These are phyloP conservation scores for Cnemophilus loriae DNA, from an alignment of 2,113 vertebrate species.

Conservation along the genomic window DNA sequence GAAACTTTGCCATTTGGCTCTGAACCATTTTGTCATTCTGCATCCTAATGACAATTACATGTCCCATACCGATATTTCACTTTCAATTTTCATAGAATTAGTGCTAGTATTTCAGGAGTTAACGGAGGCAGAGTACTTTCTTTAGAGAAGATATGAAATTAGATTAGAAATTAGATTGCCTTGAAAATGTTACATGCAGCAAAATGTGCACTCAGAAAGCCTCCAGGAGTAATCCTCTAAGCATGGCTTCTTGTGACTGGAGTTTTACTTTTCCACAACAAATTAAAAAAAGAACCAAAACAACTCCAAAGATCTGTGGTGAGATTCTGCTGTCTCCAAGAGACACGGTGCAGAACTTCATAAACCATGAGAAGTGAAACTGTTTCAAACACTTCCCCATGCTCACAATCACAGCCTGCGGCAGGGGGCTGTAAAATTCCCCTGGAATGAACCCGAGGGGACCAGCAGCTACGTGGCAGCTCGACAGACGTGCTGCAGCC, in stretches of 20 bases:
- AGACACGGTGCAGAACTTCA: not conserved
- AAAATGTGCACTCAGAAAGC: slow-evolving; percentile 37
- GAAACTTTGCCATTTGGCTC: slow-evolving; percentile 53
- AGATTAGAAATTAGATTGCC: slow-evolving; percentile 56
- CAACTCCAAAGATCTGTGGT: not conserved
- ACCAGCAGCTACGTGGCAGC: fast-evolving
- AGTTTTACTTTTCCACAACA: not conserved
- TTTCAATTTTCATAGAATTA: slow-evolving; percentile 55
- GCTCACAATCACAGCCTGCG: not conserved
- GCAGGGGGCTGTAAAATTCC: not conserved
- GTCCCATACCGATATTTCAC: slow-evolving; percentile 29
- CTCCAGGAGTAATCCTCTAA: slow-evolving; percentile 29
- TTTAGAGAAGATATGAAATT: slow-evolving; percentile 50
- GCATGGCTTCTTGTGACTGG: not conserved
- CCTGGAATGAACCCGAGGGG: not conserved
- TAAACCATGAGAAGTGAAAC: not conserved
- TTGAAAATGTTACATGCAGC: slow-evolving; percentile 20
- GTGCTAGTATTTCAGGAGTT: slow-evolving; percentile 53
- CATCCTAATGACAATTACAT: slow-evolving; percentile 31
- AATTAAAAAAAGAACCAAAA: not conserved
- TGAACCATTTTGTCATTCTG: slow-evolving; percentile 1
- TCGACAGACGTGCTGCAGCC: not conserved
- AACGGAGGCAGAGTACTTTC: slow-evolving; percentile 40
- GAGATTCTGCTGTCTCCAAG: not conserved
- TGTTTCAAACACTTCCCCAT: not conserved